A percentile compares a stretch with the other conserved stretches of the same genome.
phyloP scores from a whole-genome alignment of 2,113 vertebrate species.

The Periophthalmus modestus region DNA sequence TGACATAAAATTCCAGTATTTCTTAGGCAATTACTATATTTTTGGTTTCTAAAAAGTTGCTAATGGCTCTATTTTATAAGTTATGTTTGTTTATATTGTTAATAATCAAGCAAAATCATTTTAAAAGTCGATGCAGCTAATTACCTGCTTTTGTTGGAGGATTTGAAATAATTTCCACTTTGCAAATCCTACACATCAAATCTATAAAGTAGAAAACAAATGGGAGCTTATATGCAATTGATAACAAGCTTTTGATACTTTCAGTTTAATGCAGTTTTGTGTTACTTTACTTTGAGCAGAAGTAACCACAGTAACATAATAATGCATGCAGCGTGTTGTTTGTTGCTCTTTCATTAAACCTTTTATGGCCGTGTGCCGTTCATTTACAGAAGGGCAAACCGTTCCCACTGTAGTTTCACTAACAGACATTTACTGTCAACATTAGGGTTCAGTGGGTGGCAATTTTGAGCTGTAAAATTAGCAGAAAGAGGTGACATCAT shows the following conservation, averaged over 20 bases:
- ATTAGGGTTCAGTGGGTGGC: background rate
- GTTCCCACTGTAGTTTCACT: constrained; percentile 11
- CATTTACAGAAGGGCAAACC: constrained; percentile 1
- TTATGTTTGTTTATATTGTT: too few relatives aligned
- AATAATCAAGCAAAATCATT: too few relatives aligned
- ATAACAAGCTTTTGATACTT: too few relatives aligned
- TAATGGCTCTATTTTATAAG: too few relatives aligned
- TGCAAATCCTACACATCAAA: too few relatives aligned
- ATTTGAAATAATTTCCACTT: too few relatives aligned
- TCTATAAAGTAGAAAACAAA: background rate
- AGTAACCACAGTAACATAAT: background rate
- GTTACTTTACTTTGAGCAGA: background rate
- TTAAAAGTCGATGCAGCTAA: too few relatives aligned
- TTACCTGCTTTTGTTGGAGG: too few relatives aligned
- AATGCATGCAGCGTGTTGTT: background rate
- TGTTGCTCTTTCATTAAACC: background rate
- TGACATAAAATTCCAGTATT: too few relatives aligned
- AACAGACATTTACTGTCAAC: constrained; percentile 12
- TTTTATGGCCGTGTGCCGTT: background rate
- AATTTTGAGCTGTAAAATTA: constrained; percentile 13
- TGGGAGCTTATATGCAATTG: too few relatives aligned
- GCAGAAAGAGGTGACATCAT: constrained; percentile 46
- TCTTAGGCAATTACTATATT: too few relatives aligned
- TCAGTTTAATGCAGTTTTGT: background rate
- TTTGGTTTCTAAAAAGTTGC: too few relatives aligned